Conservation (phyloP, 2,113 vertebrate species). For the Protomyctophum bolini region DNA sequence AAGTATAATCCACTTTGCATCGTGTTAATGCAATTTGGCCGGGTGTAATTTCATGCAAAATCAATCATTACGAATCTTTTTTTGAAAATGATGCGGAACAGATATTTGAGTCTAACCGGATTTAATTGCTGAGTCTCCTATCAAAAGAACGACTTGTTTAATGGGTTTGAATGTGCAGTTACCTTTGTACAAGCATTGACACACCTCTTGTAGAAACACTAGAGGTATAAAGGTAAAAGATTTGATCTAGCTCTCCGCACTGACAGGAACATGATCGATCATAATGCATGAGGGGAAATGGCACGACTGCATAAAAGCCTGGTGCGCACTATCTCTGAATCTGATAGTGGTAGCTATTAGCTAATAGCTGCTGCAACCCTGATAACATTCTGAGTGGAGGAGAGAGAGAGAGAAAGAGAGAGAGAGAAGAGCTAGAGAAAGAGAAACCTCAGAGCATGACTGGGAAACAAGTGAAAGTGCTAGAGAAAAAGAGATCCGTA, state of each 20-base stretch:
- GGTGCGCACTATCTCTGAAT: conserved; percentile 49
- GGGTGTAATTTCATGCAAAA: conserved; percentile 67
- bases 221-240: conserved; percentile 28
- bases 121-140: conserved; percentile 13
- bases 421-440: no score
- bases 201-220: conserved; percentile 35
- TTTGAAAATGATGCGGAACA: conserved; percentile 43
- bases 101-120: conserved; percentile 31
- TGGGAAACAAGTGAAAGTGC: conserved; percentile 8
- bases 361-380: conserved; percentile 61
- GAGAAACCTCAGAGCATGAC: conserved; percentile 22
- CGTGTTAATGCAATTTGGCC: conserved; percentile 58
- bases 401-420: conserved; percentile 10
- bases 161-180: conserved; percentile 25
- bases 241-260: conserved; percentile 24
- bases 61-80: conserved; percentile 55
- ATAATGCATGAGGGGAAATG: conserved; percentile 65
- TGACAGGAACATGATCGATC: conserved; percentile 67
- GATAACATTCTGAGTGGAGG: conserved; percentile 54
- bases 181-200: conserved; percentile 32
- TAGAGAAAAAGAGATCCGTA: conserved; percentile 9
- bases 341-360: conserved; percentile 68
- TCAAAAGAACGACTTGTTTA: conserved; percentile 21
- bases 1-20: conserved; percentile 71
- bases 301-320: conserved; percentile 63